These are phyloP conservation scores for Percopsis transmontana DNA, from an alignment of 2,113 vertebrate species.

Conservation along the genomic window DNA sequence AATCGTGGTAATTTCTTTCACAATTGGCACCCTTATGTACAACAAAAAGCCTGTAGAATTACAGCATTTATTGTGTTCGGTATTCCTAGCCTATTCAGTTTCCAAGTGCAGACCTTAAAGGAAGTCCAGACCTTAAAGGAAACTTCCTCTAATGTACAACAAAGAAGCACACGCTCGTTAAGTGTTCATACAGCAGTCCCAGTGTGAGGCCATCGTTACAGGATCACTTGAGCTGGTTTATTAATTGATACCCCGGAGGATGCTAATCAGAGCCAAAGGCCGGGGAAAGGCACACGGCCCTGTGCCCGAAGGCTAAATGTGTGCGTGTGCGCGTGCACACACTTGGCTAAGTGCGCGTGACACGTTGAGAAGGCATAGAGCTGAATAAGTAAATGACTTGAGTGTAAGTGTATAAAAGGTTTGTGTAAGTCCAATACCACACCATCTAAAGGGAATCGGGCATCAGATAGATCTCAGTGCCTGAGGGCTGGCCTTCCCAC, in stretches of 20 bases:
- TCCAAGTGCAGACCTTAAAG: background rate
- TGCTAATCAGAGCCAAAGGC: constrained; percentile 68
- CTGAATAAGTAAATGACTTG: background rate
- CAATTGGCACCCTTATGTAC: no score
- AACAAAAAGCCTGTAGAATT: background rate
- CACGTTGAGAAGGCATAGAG: background rate
- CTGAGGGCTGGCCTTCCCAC: constrained; percentile 49
- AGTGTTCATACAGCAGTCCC: constrained; percentile 33
- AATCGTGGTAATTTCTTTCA: no score
- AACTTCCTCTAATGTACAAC: constrained; percentile 14
- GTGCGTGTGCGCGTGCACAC: constrained; percentile 9
- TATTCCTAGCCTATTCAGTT: background rate
- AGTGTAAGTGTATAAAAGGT: constrained; percentile 19
- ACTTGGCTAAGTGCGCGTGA: background rate
- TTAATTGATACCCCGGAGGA: constrained; percentile 70
- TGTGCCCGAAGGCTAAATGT: constrained; percentile 44
- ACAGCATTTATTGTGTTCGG: background rate
- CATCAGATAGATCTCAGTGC: constrained; percentile 56
- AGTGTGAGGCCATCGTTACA: constrained; percentile 32
- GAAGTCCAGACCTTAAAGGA: background rate
- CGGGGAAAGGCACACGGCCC: constrained; percentile 39
- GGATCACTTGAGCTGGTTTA: constrained; percentile 62
- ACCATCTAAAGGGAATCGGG: constrained; percentile 40
- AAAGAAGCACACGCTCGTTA: constrained; percentile 28
- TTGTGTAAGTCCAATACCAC: constrained; percentile 33